Evolutionary conservation across 2,113 vertebrate genomes (phyloP), one percentile per base, ranked within the genome.

Genomic region (Hypomesus transpacificus): DNA sequence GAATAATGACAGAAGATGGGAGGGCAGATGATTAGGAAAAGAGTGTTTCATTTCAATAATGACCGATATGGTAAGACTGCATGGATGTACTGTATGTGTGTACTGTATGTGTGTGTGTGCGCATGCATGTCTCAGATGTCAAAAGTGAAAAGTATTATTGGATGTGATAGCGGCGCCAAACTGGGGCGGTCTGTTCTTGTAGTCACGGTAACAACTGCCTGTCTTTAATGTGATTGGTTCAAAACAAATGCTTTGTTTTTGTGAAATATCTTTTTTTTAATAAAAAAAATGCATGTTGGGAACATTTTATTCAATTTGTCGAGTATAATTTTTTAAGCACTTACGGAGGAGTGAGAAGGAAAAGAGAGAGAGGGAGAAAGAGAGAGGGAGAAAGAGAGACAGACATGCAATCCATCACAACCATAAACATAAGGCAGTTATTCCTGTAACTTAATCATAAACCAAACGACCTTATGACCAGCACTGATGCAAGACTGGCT

Each of bases 251-350:
- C 83, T 81, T 65, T 73, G 81, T 77, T 86, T 66, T 89, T 80
- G 85, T 82, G 84, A 89, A 88, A 84, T 88, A 87, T 89, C 81
- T 74, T 87, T 88, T 86, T 86, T 87, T 85, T 83, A 86, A 87
- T 89, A 85, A 74, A 84, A 84, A 88, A 88, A 86, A 89, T 86
- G 87, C 82, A 24, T 82, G 82, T 83, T 18, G n/a, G 3, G 22
- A 81, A 84, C 73, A 80, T 84, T 77, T 84, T 85, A 88, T 89
- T 54, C 51, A 81, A 84, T 89, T 89, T 88, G 74, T 75, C 11
- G 26, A 26, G 67, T 26, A 13, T 24, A 65, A 73, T 46, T 58
- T 56, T 46, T 46, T 46, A 65, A 65, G 34, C 16, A 46, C 62
- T 65, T 34, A 18, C 16, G 54, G 11, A 11, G 17, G 54, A 56